Evolutionary conservation across 2,797 vertebrate genomes (phyloP).

Genomic region (Mus spretus): DNA sequence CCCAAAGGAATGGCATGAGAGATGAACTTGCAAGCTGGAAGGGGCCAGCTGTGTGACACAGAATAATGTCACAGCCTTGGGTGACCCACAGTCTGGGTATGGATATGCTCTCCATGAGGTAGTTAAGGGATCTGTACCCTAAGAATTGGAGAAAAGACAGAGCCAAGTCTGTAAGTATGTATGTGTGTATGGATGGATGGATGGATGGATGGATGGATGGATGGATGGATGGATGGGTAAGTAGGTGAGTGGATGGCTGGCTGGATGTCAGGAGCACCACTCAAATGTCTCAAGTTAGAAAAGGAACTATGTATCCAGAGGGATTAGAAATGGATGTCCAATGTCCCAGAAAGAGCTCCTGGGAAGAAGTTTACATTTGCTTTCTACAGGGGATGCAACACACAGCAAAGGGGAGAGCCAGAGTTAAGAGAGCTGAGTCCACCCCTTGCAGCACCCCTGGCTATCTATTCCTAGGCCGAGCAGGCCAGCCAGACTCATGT

Average conservation of each 20-base stretch:
- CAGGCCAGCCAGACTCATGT: neutral
- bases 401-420: neutral
- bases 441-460: neutral
- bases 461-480: neutral
- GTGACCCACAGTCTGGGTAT: neutral
- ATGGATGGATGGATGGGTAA: neutral
- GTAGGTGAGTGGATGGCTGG: too few species aligned
- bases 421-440: neutral
- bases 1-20: neutral
- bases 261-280: neutral
- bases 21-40: conserved; percentile 10
- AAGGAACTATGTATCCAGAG: neutral
- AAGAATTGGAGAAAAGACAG: neutral
- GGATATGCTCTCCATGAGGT: neutral
- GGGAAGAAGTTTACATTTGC: neutral
- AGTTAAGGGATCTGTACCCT: neutral
- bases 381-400: neutral
- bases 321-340: neutral
- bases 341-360: conserved; percentile 18
- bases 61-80: neutral
- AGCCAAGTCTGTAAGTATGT: neutral
- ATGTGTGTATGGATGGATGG: neutral
- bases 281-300: neutral
- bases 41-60: neutral
- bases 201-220: neutral